Percentiles rank a stretch among this genome's conserved stretches.
phyloP scores from a whole-genome alignment of 2,888 invertebrate species.

The Suillia variegata region DNA sequence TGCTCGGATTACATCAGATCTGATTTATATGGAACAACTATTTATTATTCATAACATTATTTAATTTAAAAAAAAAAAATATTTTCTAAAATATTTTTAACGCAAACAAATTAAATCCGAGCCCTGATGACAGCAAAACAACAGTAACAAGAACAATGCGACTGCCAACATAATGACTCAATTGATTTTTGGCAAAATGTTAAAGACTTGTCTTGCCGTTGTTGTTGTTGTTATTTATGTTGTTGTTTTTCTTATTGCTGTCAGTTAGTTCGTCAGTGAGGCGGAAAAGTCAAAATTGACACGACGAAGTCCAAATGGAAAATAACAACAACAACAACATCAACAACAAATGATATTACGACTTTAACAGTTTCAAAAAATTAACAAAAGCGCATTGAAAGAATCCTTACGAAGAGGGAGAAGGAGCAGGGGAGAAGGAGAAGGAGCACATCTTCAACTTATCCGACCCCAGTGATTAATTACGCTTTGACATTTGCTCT shows the following conservation, averaged over 20 bases:
- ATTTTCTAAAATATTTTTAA: too few species aligned
- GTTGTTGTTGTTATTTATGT: background rate
- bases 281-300: background rate
- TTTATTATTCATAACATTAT: too few species aligned
- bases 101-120: too few species aligned
- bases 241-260: background rate
- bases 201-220: background rate
- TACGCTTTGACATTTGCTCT: constrained; percentile 23
- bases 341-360: too few species aligned
- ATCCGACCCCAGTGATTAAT: constrained; percentile 23
- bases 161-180: constrained; percentile 14
- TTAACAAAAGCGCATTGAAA: background rate
- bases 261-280: background rate
- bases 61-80: too few species aligned
- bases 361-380: background rate
- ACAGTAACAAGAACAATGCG: background rate
- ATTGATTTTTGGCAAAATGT: constrained; percentile 13
- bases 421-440: too few species aligned
- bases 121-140: too few species aligned
- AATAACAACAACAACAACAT: constrained; percentile 11
- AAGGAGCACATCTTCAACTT: constrained; percentile 19
- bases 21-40: too few species aligned
- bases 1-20: too few species aligned
- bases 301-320: constrained; percentile 8
- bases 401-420: background rate